Conservation (phyloP, 1,140 invertebrate genomes). For the Papilio polyxenes region DNA sequence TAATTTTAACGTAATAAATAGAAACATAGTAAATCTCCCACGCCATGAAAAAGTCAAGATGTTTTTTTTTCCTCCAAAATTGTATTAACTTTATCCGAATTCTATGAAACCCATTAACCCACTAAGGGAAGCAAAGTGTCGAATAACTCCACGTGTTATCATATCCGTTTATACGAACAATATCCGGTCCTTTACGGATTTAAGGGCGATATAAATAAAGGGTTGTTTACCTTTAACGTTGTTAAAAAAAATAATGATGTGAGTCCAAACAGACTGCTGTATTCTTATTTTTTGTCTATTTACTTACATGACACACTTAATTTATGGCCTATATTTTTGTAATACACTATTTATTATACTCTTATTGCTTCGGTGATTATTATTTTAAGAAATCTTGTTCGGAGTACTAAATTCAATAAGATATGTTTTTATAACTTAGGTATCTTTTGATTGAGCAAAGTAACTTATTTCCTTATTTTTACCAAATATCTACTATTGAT, state of each 20-base stretch:
- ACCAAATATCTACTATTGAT: background rate
- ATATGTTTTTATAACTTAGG: no score
- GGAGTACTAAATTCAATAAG: no score
- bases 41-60: background rate
- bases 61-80: background rate
- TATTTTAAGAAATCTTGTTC: background rate
- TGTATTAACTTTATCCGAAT: conserved; percentile 9
- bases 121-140: conserved; percentile 30
- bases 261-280: conserved; percentile 38
- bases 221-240: conserved; percentile 47
- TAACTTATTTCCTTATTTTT: no score
- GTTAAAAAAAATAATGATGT: conserved; percentile 47
- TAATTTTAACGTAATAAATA: background rate
- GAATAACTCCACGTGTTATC: conserved; percentile 50
- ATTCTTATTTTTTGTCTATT: conserved; percentile 7
- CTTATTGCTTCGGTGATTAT: background rate
- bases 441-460: no score
- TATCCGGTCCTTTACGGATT: conserved; percentile 55
- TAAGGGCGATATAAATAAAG: conserved; percentile 46
- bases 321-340: conserved; percentile 19
- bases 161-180: conserved; percentile 60
- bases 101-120: conserved; percentile 30
- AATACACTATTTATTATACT: background rate
- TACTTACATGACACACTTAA: background rate
- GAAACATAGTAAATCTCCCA: background rate